These are phyloP conservation scores for Drosophila melanogaster DNA, from an alignment of 1,140 invertebrate species.

Conservation along the genomic window DNA sequence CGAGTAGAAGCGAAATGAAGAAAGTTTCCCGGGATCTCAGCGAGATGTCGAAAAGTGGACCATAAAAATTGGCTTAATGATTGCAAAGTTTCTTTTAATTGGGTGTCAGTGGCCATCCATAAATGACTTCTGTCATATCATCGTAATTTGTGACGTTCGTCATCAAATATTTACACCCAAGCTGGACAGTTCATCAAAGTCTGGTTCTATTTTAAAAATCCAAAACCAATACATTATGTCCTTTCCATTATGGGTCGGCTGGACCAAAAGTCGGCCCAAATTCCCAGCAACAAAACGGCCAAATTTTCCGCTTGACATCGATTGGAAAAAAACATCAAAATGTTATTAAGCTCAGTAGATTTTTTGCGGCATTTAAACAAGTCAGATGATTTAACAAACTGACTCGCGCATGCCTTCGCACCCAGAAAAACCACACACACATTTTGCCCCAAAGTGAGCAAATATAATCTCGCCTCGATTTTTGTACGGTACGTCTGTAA, in stretches of 20 bases:
- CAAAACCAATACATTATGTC: conserved; percentile 28
- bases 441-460: background rate
- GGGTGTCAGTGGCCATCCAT: conserved; percentile 23
- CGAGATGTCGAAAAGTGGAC: conserved; percentile 18
- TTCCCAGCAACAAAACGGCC: conserved; percentile 7
- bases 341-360: conserved; percentile 42
- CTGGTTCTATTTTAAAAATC: conserved; percentile 9
- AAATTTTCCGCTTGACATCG: background rate
- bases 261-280: background rate
- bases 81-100: conserved; percentile 64
- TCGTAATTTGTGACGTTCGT: conserved; percentile 1
- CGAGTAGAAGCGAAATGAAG: conserved; percentile 55
- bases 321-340: conserved; percentile 29
- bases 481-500: conserved; percentile 11
- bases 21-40: conserved; percentile 34
- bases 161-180: conserved; percentile 23
- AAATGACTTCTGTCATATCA: conserved; percentile 4
- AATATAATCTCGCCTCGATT: conserved; percentile 34
- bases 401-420: conserved; percentile 16
- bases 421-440: background rate
- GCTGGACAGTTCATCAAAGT: conserved; percentile 21
- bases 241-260: conserved; percentile 21
- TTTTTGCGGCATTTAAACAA: conserved; percentile 50
- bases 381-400: conserved; percentile 35
- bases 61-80: conserved; percentile 56